Base-by-base conservation (phyloP, 2,113 vertebrate species). In the Chaenogobius annularis region DNA sequence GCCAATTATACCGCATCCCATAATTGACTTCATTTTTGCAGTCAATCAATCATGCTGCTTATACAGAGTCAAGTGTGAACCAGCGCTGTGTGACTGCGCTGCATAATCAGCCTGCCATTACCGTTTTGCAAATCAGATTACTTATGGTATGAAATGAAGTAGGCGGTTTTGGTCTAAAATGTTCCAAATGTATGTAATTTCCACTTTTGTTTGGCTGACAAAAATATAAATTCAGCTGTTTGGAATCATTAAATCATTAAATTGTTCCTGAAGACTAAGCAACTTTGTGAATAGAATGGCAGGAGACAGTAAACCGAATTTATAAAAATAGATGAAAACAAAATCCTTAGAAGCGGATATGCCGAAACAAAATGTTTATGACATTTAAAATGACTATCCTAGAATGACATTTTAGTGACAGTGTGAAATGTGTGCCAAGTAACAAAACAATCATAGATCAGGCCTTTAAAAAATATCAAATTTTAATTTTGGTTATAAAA, bases 401-500 rank as follows among this genome's bases (percentile, higher is more conserved):
- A 40, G 37, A 40, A 40, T 40, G 37, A 40, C 37, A 40, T 40
- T 11, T 46, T 13, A 7, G 2, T 10, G 12, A 46, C 40, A 43
- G 12, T 46, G 44, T 13, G 2, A 46, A 13, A 46, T 46, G 58
- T 15, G 46, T 40, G 37, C 37, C 8, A 40, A 40, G 37, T 40
- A 54, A 61, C 23, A 77, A 80, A 77, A 76, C 17, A 19, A 74
- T 50, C 4, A 1, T 7, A 48, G 31, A 63, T 66, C 37, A 2
- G 0, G 0, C 80, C 52, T 82, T 63, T 91, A 85, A 86, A 98
- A 98, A 99, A 97, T 96, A 97, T 95, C 93, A 96, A 95, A 95
- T 94, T 85, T 96, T 96, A 97, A 23, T 46, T 96, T 92, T 94
- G 94, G 94, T 92, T 96, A 96, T 95, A 96, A 93, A 92, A 94